Percentiles rank a stretch among this genome's conserved stretches.
Conservation (phyloP, 2,113 vertebrate species). For the Craseonycteris thonglongyai region DNA sequence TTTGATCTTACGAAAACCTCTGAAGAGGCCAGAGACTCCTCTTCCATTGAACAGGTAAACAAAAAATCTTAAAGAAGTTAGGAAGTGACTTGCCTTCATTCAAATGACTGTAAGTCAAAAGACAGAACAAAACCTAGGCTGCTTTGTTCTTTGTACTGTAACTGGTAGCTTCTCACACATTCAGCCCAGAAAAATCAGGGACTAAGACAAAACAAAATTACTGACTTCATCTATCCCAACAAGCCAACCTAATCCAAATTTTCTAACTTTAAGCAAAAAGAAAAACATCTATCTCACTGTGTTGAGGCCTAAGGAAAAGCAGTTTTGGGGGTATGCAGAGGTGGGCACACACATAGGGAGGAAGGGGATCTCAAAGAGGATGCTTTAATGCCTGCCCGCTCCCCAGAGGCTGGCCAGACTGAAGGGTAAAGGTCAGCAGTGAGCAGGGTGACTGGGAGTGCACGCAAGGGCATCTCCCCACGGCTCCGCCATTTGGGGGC, state of each 20-base stretch:
- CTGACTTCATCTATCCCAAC: background rate
- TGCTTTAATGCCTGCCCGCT: background rate
- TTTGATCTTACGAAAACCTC: background rate
- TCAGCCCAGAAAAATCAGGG: background rate
- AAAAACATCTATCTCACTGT: background rate
- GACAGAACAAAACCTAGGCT: background rate
- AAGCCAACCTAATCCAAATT: background rate
- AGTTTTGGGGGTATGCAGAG: fast-evolving
- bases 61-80: background rate
- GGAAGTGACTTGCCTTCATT: background rate
- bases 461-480: fast-evolving
- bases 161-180: background rate
- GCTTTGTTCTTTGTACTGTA: background rate
- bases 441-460: background rate
- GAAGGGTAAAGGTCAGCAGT: background rate
- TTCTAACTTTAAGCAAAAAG: background rate
- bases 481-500: background rate
- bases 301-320: too few relatives aligned
- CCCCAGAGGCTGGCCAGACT: background rate
- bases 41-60: background rate
- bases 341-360: fast-evolving
- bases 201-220: background rate
- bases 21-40: background rate
- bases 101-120: background rate
- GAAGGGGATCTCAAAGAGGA: background rate